Percentiles rank a stretch among this genome's conserved stretches.
These are phyloP conservation scores for Belgica antarctica DNA, from an alignment of 2,888 invertebrate genomes.

Conservation along the genomic window DNA sequence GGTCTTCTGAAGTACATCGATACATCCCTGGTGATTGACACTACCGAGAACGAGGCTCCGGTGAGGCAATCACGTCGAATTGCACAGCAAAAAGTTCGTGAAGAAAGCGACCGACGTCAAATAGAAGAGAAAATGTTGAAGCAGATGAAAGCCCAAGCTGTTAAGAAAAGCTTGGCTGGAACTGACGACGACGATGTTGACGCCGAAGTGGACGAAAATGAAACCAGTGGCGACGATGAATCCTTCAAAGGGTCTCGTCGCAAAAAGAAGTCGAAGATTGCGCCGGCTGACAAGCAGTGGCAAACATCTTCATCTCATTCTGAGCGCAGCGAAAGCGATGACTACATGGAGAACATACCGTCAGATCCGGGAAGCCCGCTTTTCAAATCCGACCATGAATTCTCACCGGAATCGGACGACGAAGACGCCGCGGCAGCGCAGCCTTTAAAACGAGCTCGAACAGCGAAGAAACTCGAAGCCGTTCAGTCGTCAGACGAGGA, in stretches of 20 bases:
- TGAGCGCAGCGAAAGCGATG: slow-evolving; percentile 55
- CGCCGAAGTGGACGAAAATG: slow-evolving; percentile 52
- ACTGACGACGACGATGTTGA: slow-evolving; percentile 49
- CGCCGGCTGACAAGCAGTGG: slow-evolving; percentile 43
- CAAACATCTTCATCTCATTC: slow-evolving; percentile 48
- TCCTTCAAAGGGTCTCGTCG: slow-evolving; percentile 49
- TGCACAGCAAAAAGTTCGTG: slow-evolving; percentile 82
- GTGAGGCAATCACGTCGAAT: slow-evolving; percentile 80
- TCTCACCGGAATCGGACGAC: slow-evolving; percentile 63
- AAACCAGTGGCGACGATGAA: slow-evolving; percentile 51
- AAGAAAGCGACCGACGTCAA: slow-evolving; percentile 75
- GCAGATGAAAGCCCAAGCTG: slow-evolving; percentile 65
- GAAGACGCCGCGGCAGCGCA: slow-evolving; percentile 60
- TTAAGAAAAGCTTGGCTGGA: slow-evolving; percentile 53
- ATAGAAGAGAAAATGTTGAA: slow-evolving; percentile 71
- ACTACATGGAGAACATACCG: slow-evolving; percentile 56
- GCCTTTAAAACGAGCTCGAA: slow-evolving; percentile 73
- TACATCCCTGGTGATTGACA: slow-evolving; percentile 45
- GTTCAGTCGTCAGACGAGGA: slow-evolving; percentile 46
- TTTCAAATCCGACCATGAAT: slow-evolving; percentile 85
- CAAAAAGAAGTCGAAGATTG: slow-evolving; percentile 45
- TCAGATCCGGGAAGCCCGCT: slow-evolving; percentile 58
- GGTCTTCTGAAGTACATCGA: slow-evolving; percentile 42
- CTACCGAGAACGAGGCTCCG: slow-evolving; percentile 50
- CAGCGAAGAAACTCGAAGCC: slow-evolving; percentile 69